phyloP scores from a whole-genome alignment of 2,888 invertebrate species.

The Tolmerus cingulatus region DNA sequence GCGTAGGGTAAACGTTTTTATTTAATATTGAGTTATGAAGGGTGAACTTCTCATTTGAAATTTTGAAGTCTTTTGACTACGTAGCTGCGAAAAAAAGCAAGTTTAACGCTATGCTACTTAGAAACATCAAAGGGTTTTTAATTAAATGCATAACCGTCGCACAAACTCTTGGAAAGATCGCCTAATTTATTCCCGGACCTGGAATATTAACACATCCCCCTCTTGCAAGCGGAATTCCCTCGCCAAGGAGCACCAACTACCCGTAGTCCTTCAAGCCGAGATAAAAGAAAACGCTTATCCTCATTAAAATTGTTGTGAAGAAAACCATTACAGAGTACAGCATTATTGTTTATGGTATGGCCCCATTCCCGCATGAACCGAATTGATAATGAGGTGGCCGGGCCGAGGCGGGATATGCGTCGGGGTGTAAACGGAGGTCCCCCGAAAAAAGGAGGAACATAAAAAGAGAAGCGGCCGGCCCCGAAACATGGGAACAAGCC shows the following conservation, averaged over 20 bases:
- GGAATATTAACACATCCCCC: neutral
- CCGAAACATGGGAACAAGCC: constrained; percentile 35
- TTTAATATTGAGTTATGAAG: too few species aligned
- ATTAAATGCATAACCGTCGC: neutral
- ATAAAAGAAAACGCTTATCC: constrained; percentile 1
- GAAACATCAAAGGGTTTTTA: neutral
- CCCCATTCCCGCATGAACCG: constrained; percentile 45
- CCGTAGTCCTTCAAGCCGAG: neutral
- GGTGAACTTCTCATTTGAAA: too few species aligned
- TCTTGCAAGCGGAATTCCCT: neutral
- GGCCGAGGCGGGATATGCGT: neutral
- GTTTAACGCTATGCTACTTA: neutral
- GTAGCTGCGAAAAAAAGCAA: neutral
- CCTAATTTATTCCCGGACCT: neutral
- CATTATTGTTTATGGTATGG: constrained; percentile 48
- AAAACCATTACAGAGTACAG: neutral
- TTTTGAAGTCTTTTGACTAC: too few species aligned
- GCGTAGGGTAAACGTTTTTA: too few species aligned
- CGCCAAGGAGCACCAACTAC: neutral
- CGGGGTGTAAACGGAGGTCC: neutral
- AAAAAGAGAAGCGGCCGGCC: neutral
- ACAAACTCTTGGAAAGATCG: neutral
- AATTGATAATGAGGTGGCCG: constrained; percentile 43
- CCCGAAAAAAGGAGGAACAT: neutral
- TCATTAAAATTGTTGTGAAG: neutral